These are phyloP conservation scores for Macropodus opercularis DNA, from an alignment of 2,797 vertebrate species.

Conservation along the genomic window DNA sequence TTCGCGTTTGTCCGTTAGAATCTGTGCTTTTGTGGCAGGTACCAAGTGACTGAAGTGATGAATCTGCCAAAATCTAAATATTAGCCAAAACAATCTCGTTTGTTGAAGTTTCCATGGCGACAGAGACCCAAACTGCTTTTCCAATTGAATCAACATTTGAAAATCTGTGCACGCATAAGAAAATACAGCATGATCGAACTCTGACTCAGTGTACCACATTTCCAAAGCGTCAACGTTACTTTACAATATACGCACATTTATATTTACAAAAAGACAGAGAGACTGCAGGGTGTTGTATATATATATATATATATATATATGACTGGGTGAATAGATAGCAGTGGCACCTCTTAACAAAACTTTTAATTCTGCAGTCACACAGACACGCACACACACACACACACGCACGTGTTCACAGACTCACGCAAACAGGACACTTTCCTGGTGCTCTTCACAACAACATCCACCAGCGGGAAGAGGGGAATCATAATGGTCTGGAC, in stretches of 20 bases:
- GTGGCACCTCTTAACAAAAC: conserved; percentile 73
- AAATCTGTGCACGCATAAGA: conserved; percentile 55
- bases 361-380: conserved; percentile 44
- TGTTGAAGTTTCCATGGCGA: conserved; percentile 52
- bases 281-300: conserved; percentile 49
- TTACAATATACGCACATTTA: conserved; percentile 59
- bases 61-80: conserved; percentile 30
- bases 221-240: conserved; percentile 58
- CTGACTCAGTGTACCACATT: conserved; percentile 71
- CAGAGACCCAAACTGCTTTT: conserved; percentile 52
- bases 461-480: conserved; percentile 61
- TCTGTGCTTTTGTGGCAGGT: conserved; percentile 25
- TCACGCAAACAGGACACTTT: conserved; percentile 70
- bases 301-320: too few relatives aligned
- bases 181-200: conserved; percentile 62
- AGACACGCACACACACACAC: conserved; percentile 38
- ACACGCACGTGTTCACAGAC: conserved; percentile 33
- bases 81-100: conserved; percentile 30
- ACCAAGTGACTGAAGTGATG: conserved; percentile 16
- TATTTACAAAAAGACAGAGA: conserved; percentile 70
- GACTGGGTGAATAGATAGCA: conserved; percentile 53
- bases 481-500: conserved; percentile 52
- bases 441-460: conserved; percentile 72
- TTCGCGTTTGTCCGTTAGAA: conserved; percentile 6
- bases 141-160: conserved; percentile 41